Base-by-base conservation (phyloP, 2,797 vertebrate genomes). In the Lacerta viridis region DNA sequence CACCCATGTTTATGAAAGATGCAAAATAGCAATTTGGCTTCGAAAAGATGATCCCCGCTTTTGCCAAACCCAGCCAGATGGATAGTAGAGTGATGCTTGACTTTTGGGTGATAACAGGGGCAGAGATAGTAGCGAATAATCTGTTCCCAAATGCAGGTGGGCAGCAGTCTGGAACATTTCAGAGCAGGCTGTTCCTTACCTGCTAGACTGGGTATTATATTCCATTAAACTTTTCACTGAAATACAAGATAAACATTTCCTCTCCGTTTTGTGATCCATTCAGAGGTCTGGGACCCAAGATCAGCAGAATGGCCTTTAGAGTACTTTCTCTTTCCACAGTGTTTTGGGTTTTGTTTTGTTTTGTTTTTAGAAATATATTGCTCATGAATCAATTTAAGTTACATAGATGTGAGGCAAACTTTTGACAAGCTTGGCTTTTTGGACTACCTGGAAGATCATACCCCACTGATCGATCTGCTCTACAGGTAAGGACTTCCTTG, bases 201-300 rank as follows among this genome's bases (percentile, higher is more conserved):
- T 90, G 29, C 80, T 0, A 0, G 50, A 50, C n/a, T 66, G 88
- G 87, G 33, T 82, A 79, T 83, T 84, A 90, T 78, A 43, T 85
- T 68, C 91, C 80, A 64, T 86, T 80, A 43, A 33, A 59, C 69
- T 50, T 86, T 93, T 90, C 89, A 89, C 89, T 89, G 83, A 90
- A 89, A 25, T 66, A 59, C 89, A 92, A 83, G 36, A 80, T n/a
- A 89, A 7, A 80, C 0, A 86, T 93, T 72, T 33, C n/a, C 71
- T 36, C 36, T 33, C 80, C 79, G 64, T 91, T 90, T 92, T 91
- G 76, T 88, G 84, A 68, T 50, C 64, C 89, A 18, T 55, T 77
- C 27, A 55, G 87, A 78, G 9, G 20, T 33, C 88, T 3, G 13
- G 74, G 89, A 68, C 6, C 90, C 20, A 18, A 79, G 39, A 33